Evolutionary conservation across 2,888 invertebrate genomes (phyloP), one percentile per base, ranked within the genome.

Genomic region (Heliconius ethilla): DNA sequence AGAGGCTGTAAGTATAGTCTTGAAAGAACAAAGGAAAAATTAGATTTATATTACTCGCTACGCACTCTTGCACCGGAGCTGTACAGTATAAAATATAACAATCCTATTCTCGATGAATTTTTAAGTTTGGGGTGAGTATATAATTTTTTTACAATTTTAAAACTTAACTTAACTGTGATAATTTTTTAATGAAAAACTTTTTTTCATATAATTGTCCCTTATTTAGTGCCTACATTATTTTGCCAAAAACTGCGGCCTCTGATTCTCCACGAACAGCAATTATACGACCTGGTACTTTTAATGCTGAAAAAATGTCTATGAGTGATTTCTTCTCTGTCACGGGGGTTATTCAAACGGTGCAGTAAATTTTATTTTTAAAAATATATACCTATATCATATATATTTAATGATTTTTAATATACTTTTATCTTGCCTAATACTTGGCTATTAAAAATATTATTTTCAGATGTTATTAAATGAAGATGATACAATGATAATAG

Each of bases 1-100:
- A 90, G 96, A 29, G 95, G 95, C 75, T 95, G 95, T 84, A 96
- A 96, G 85, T 95, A 92, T 86, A 95, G 95, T 78, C 84, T 96
- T 82, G 95, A 96, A 82, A 88, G 92, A 70, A 90, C 95, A 4
- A 96, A 96, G 83, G 91, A 94, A 79, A 96, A 96, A 84, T 81
- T 96, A n/a, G 96, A 96, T 83, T 89, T 91, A 74, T 95, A 91
- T 84, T 95, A 95, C 83, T 93, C 95, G 1, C 82, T 95, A 81
- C 90, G 91, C 72, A 88, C 91, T 1, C 86, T 92, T 25, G 85
- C 92, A 2, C 95, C 95, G 1, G 95, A 95, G 82, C 86, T 95
- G 81, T 95, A 79, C 65, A 76, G 63, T 40, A 76, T 86, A 27
- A 83, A 82, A 63, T 81, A 84, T 69, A 82, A 83, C 65, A 83